A percentile compares a stretch with the other conserved stretches of the same genome.
Evolutionary conservation across 2,797 vertebrate species (phyloP).

Genomic region (Australoheros facetus): DNA sequence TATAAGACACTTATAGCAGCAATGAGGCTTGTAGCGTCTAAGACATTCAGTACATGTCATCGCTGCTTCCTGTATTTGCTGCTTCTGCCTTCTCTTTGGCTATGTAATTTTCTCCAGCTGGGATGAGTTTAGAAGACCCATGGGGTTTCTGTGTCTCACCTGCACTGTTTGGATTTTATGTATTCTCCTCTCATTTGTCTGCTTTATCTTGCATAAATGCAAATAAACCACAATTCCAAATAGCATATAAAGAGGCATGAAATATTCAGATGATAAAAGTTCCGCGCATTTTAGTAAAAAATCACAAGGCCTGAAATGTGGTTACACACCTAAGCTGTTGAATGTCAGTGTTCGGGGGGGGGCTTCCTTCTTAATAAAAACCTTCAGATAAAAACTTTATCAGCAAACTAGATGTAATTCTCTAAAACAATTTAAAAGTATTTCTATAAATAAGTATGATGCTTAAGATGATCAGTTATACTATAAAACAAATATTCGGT

Average conservation of each 20-base stretch:
- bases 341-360: slow-evolving; percentile 2
- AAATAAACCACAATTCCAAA: slow-evolving; percentile 42
- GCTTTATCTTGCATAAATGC: slow-evolving; percentile 61
- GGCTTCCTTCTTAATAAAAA: slow-evolving; percentile 15
- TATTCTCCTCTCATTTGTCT: slow-evolving; percentile 49
- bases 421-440: not conserved
- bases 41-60: slow-evolving; percentile 38
- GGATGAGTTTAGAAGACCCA: slow-evolving; percentile 61
- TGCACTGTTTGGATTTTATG: slow-evolving; percentile 56
- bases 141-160: slow-evolving; percentile 59
- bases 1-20: slow-evolving; percentile 55
- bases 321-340: slow-evolving; percentile 4
- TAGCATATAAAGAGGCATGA: slow-evolving; percentile 36
- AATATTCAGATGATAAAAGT: slow-evolving; percentile 51
- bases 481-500: not conserved
- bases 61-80: slow-evolving; percentile 23
- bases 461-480: not conserved
- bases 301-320: slow-evolving; percentile 33
- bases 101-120: slow-evolving; percentile 66
- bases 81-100: slow-evolving; percentile 34
- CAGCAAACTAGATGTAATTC: not conserved
- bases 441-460: not conserved
- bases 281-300: slow-evolving; percentile 51
- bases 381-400: not conserved
- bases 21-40: slow-evolving; percentile 46